Percentiles rank a stretch among this genome's conserved stretches.
Conservation (phyloP, 2,113 vertebrate genomes). For the Halichoerus grypus region DNA sequence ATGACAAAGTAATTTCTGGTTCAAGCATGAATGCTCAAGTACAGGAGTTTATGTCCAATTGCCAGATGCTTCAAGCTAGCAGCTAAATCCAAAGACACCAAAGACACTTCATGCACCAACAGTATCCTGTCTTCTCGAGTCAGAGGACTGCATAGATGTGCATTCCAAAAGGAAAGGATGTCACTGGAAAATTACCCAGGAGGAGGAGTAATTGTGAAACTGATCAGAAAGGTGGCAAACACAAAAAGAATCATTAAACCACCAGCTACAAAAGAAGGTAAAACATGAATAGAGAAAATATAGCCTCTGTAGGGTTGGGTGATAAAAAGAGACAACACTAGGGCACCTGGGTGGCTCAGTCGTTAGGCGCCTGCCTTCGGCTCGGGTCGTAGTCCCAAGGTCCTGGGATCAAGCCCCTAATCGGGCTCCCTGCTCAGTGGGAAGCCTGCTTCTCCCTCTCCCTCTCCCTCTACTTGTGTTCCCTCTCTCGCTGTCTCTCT, state of each 20-base stretch:
- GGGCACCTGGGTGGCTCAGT: too few relatives aligned
- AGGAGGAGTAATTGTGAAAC: not conserved
- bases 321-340: not conserved
- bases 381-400: too few relatives aligned
- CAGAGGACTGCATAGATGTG: not conserved
- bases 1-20: constrained; percentile 80
- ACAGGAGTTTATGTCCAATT: constrained; percentile 68
- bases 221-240: constrained; percentile 43
- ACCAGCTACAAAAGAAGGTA: not conserved
- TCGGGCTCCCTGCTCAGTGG: too few relatives aligned
- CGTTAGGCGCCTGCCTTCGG: too few relatives aligned
- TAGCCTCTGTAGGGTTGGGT: too few relatives aligned
- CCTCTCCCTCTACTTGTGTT: too few relatives aligned
- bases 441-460: too few relatives aligned
- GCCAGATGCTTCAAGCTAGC: constrained; percentile 81
- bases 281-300: not conserved
- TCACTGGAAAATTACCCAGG: not conserved
- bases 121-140: constrained; percentile 20
- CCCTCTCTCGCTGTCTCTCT: too few relatives aligned
- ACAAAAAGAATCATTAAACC: not conserved
- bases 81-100: constrained; percentile 56
- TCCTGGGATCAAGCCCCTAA: too few relatives aligned
- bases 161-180: not conserved
- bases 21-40: constrained; percentile 79
- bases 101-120: constrained; percentile 52